Evolutionary conservation across 2,797 vertebrate species (phyloP), one percentile per base, ranked within the genome.

Genomic region (Odontamblyopus rebecca): DNA sequence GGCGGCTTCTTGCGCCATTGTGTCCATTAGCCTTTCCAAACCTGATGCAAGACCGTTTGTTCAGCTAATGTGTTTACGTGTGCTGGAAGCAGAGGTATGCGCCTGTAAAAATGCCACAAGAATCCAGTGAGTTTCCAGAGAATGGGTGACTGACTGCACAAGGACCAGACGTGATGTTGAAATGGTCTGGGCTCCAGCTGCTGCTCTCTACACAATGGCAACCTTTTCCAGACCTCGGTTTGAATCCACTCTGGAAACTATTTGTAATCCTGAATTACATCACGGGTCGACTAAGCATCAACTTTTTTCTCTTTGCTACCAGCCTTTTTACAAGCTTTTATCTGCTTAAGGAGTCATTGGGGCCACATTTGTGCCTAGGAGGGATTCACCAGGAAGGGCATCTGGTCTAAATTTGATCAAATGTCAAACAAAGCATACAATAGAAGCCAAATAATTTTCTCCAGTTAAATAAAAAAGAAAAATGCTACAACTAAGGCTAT

Each of bases 101-200:
- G 61, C 88, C 82, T 85, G 86, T 87, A 89, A 92, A 91, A 88
- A 54, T 82, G 82, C 84, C 89, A 86, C 81, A 87, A 86, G 84
- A 90, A 89, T 91, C 77, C 79, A 23, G 30, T 67, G 48, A 67
- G 18, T 68, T 68, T 35, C 50, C 29, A 53, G 48, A 50, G 44
- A 67, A 66, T 27, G 77, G 60, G 74, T 12, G 53, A 66, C 78
- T 57, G 70, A n/a, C 35, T 5, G 56, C 41, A 56, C 32, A 23
- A 63, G 13, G 61, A 67, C 74, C 78, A 70, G 68, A 73, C 72
- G 71, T 29, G 56, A 30, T 59, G 63, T 38, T 72, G 65, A 41
- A 79, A 74, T 69, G 73, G 72, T 74, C 68, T 72, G 70, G 68
- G 70, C 69, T 69, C 69, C 50, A 62, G 27, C 69, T 75, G 69